A percentile compares a stretch with the other conserved stretches of the same genome.
These are phyloP conservation scores for Archips xylosteana DNA, from an alignment of 2,888 invertebrate species.

Conservation along the genomic window DNA sequence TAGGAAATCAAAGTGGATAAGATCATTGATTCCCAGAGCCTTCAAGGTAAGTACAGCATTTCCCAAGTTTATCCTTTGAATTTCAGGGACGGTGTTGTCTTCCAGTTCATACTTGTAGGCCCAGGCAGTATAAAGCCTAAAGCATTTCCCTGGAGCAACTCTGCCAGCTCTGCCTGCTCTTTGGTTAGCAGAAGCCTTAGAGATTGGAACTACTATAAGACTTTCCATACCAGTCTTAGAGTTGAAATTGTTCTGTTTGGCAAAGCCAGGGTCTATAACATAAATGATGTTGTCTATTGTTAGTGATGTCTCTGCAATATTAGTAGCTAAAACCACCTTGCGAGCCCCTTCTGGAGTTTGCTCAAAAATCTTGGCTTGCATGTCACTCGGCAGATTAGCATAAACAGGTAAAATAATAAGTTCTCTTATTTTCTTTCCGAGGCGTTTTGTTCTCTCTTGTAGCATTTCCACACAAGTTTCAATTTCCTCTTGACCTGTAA, in stretches of 20 bases:
- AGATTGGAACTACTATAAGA: slow-evolving; percentile 98
- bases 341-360: slow-evolving; percentile 98
- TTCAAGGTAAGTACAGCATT: slow-evolving; percentile 99
- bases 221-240: slow-evolving; percentile 99
- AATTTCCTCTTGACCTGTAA: slow-evolving; percentile 97
- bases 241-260: slow-evolving; percentile 99
- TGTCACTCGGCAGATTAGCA: slow-evolving; percentile 98
- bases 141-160: slow-evolving; percentile 99
- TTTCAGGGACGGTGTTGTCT: slow-evolving; percentile 99
- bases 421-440: slow-evolving; percentile 97
- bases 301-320: slow-evolving; percentile 99
- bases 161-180: slow-evolving; percentile 98
- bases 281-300: slow-evolving; percentile 99
- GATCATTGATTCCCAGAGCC: slow-evolving; percentile 98
- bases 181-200: slow-evolving; percentile 99
- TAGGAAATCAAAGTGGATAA: slow-evolving; percentile 99
- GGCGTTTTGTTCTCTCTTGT: slow-evolving; percentile 94
- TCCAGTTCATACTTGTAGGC: slow-evolving; percentile 99
- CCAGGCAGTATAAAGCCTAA: slow-evolving; percentile 99
- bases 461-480: slow-evolving; percentile 95
- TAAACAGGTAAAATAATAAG: slow-evolving; percentile 97
- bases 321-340: slow-evolving; percentile 98
- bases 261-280: slow-evolving; percentile 99
- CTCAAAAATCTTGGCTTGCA: slow-evolving; percentile 99
- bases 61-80: slow-evolving; percentile 98